A percentile compares a stretch with the other conserved stretches of the same genome.
Conservation (phyloP, 2,797 vertebrate genomes). For the Phrynocephalus guinanensis region DNA sequence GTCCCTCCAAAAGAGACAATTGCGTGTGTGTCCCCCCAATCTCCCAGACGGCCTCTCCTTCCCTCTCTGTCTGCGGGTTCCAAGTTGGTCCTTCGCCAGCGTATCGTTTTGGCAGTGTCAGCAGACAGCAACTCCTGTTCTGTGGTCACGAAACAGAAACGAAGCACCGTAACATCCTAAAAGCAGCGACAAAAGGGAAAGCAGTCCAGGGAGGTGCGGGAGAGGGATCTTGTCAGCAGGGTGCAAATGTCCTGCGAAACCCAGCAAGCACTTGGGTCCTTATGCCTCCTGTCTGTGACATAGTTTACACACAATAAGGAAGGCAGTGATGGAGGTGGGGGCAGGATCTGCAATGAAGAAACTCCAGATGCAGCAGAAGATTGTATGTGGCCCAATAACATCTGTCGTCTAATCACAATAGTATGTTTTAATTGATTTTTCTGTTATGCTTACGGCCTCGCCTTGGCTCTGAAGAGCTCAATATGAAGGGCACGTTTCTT, state of each 20-base stretch:
- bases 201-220: not conserved
- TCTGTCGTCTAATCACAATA: not conserved
- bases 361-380: too few species aligned
- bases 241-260: not conserved
- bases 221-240: not conserved
- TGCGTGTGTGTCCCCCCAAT: not conserved
- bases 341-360: not conserved
- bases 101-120: not conserved
- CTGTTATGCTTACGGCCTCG: too few species aligned
- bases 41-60: not conserved
- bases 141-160: not conserved
- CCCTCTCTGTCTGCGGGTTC: not conserved
- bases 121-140: not conserved
- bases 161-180: not conserved
- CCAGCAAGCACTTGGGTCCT: not conserved
- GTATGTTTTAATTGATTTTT: not conserved
- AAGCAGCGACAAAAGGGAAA: not conserved
- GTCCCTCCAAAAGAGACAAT: not conserved
- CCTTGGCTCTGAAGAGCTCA: not conserved
- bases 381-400: not conserved
- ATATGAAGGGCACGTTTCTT: not conserved
- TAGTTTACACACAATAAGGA: not conserved
- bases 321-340: not conserved
- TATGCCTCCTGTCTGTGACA: not conserved
- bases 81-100: too few species aligned